A percentile compares a stretch with the other conserved stretches of the same genome.
These are phyloP conservation scores for Rhizoglyphus robini DNA, from an alignment of 1,140 invertebrate genomes.

Conservation along the genomic window DNA sequence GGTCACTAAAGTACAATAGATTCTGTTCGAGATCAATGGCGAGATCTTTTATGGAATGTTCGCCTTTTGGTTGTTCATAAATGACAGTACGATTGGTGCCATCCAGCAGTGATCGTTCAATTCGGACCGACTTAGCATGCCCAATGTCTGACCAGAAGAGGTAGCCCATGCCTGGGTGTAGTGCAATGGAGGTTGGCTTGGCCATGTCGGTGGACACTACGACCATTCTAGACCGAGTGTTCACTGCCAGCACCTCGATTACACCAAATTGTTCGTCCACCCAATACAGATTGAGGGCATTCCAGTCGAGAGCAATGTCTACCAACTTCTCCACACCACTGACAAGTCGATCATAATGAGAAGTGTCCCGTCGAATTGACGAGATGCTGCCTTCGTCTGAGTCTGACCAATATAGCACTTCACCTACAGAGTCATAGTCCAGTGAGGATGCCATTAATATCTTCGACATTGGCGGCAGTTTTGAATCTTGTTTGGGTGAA, in stretches of 20 bases:
- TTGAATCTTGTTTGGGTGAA: not conserved
- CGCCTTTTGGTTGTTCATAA: slow-evolving; percentile 32
- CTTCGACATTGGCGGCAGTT: slow-evolving; percentile 57
- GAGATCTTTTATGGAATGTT: slow-evolving; percentile 34
- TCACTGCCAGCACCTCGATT: slow-evolving; percentile 41
- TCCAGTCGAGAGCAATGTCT: slow-evolving; percentile 42
- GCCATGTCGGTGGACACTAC: slow-evolving; percentile 35
- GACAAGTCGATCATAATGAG: slow-evolving; percentile 44
- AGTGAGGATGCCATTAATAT: slow-evolving; percentile 57
- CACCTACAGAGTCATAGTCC: slow-evolving; percentile 49
- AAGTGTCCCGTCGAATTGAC: slow-evolving; percentile 60
- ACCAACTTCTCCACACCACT: slow-evolving; percentile 43
- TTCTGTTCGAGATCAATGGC: slow-evolving; percentile 34
- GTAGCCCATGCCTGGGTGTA: slow-evolving; percentile 46
- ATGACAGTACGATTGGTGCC: slow-evolving; percentile 37
- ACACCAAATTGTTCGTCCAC: slow-evolving; percentile 43
- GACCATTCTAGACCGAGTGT: slow-evolving; percentile 41
- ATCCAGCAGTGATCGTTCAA: slow-evolving; percentile 38
- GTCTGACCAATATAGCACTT: slow-evolving; percentile 66
- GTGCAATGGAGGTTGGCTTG: slow-evolving; percentile 42
- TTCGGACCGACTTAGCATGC: slow-evolving; percentile 29
- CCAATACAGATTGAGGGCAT: slow-evolving; percentile 45
- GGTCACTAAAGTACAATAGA: slow-evolving; percentile 37
- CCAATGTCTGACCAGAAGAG: slow-evolving; percentile 42
- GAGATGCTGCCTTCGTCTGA: slow-evolving; percentile 55